Base-by-base conservation (phyloP, 37 sponge, comb jelly and placozoan species). In the Beroe forskalii region DNA sequence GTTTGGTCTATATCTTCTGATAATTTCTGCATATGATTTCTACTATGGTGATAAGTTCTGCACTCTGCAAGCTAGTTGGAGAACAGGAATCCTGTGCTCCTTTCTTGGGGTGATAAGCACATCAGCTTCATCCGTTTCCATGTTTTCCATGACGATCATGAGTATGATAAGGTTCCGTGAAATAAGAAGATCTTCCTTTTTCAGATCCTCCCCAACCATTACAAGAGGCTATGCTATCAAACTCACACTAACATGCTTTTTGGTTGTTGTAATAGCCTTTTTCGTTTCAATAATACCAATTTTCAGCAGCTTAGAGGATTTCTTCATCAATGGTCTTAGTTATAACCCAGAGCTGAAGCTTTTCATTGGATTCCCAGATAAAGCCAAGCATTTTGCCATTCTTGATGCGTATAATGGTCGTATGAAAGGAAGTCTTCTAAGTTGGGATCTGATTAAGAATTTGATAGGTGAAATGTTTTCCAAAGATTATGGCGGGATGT, bases 361-460 rank as follows among this genome's bases (percentile, higher is more conserved):
- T 30, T 64, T 64, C 66, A 64, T 64, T n/a, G 66, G 66, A 30
- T 23, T 27, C 17, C 20, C 17, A 19, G 38, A 32, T 32, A 69
- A 69, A 17, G 1, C 28, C 19, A 69, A 35, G 38, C 27, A 32
- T 32, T 3, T 33, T 17, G 4, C 27, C 17, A 32, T 69, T 1
- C 1, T 69, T 8, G 38, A 69, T 33, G 72, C 72, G 32, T 69
- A 69, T 69, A 32, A 69, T 14, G 72, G 72, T 32, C 28, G 32
- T 2, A 69, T 69, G 72, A 69, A 69, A 17, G 0, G 1, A 20
- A 19, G 19, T 2, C 17, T 17, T 9, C 32, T 69, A 32, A 69
- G 38, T 6, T 69, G 72, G 72, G 19, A 69, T 17, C 9, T 33
- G 72, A 69, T 69, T 35, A 69, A 36, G 12, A 35, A 69, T 32